Evolutionary conservation across 2,888 invertebrate species (phyloP).

Genomic region (Proisotoma minuta): DNA sequence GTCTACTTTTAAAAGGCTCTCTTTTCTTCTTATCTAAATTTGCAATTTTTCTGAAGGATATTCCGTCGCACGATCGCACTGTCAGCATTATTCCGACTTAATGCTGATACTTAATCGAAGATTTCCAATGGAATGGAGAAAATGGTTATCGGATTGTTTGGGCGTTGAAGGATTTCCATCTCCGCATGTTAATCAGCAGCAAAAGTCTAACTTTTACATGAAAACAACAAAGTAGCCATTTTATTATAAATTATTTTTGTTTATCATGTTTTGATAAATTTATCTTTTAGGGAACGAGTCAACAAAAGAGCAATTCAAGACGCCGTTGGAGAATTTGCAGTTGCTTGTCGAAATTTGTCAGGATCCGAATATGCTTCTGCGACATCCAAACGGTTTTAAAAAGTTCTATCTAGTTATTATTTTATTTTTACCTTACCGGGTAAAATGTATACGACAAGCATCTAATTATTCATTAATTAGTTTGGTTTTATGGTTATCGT

Average conservation of each 20-base stretch:
- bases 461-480: too few relatives aligned
- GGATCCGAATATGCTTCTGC: slow-evolving; percentile 42
- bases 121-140: slow-evolving; percentile 39
- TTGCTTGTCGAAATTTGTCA: slow-evolving; percentile 44
- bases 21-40: neutral
- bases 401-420: too few relatives aligned
- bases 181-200: slow-evolving; percentile 32
- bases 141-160: slow-evolving; percentile 40
- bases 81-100: slow-evolving; percentile 45
- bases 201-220: slow-evolving; percentile 39
- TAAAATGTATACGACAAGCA: too few relatives aligned
- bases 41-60: slow-evolving; percentile 28
- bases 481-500: too few relatives aligned
- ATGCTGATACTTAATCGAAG: slow-evolving; percentile 34
- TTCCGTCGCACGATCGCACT: slow-evolving; percentile 38
- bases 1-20: neutral
- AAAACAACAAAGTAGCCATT: slow-evolving; percentile 39
- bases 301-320: slow-evolving; percentile 44
- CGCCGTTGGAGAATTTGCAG: slow-evolving; percentile 44
- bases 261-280: neutral
- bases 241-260: neutral
- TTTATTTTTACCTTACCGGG: too few relatives aligned
- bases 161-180: slow-evolving; percentile 42
- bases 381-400: slow-evolving; percentile 42
- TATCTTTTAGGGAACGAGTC: slow-evolving; percentile 37